A percentile compares a stretch with the other conserved stretches of the same genome.
phyloP scores from a whole-genome alignment of 2,113 vertebrate species.

The Gopherus flavomarginatus region DNA sequence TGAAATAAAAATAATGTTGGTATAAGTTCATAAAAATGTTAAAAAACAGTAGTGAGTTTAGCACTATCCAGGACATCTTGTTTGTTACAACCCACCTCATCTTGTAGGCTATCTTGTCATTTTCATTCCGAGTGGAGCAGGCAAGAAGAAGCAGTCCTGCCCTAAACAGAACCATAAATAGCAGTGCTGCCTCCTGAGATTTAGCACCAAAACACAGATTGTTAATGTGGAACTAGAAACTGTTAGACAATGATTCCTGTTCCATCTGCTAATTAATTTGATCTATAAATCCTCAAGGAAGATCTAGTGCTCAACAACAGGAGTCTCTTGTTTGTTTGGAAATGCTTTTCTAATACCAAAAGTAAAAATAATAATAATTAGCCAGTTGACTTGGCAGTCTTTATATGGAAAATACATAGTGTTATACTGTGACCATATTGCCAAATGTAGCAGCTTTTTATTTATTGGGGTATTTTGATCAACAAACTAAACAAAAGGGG shows the following conservation, averaged over 20 bases:
- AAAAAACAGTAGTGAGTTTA: slow-evolving; percentile 20
- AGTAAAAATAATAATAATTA: slow-evolving; percentile 66
- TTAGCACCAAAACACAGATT: slow-evolving; percentile 54
- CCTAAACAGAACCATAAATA: slow-evolving; percentile 47
- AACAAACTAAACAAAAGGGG: not conserved
- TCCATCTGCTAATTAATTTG: slow-evolving; percentile 57
- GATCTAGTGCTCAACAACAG: slow-evolving; percentile 16
- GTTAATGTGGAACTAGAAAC: slow-evolving; percentile 43
- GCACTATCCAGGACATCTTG: fast-evolving
- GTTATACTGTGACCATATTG: not conserved
- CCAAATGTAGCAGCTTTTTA: slow-evolving; percentile 47
- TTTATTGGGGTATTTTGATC: slow-evolving; percentile 61
- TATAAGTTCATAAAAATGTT: slow-evolving; percentile 22
- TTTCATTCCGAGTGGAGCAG: slow-evolving; percentile 33
- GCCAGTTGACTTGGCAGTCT: slow-evolving; percentile 42
- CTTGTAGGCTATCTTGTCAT: slow-evolving; percentile 21
- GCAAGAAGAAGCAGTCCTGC: slow-evolving; percentile 43
- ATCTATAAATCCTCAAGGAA: slow-evolving; percentile 49
- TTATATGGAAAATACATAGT: slow-evolving; percentile 31
- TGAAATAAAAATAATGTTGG: slow-evolving; percentile 19
- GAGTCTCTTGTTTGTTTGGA: slow-evolving; percentile 28
- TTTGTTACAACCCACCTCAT: not conserved
- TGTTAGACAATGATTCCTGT: slow-evolving; percentile 17
- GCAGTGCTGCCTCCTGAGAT: slow-evolving; percentile 31
- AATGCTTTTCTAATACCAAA: slow-evolving; percentile 44